Base-by-base conservation (phyloP, 2,888 invertebrate genomes). In the Mimas tiliae region DNA sequence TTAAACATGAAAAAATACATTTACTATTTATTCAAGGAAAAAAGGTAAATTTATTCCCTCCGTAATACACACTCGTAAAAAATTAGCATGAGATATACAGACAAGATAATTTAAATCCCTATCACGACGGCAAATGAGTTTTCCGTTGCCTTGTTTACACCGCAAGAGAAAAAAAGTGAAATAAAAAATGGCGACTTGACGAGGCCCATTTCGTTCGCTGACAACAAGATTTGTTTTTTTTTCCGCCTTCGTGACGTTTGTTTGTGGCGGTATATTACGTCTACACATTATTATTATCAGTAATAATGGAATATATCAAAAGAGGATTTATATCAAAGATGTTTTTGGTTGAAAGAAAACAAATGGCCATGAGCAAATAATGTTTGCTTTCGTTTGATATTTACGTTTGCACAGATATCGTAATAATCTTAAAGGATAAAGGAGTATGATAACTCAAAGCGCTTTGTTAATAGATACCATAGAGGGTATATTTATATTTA, bases 141-240 rank as follows among this genome's bases (percentile, higher is more conserved):
- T 82, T 73, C 71, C 74, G 71, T 75, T 70, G 74, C 76, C 73
- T 72, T 80, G 79, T 85, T 85, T 83, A 83, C 83, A 80, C 74
- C 75, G 75, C 73, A 68, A 68, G 74, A 71, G 73, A 83, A 79
- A 82, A 83, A 84, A 82, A 81, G 69, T 70, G 76, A 80, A 79
- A 76, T 72, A 75, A 81, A 82, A 81, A 75, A 79, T 76, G 78
- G 76, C 74, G 65, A 71, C 73, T 69, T 71, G 74, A 77, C 79
- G 78, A 70, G 66, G 78, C 81, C 75, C 82, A 85, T 86, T 87
- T 82, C 77, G 81, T 81, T 80, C 82, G 84, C 85, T 82, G 87
- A 84, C 88, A 85, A 80, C 80, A 78, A 82, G 86, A 87, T 90
- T 88, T 86, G 86, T 87, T 90, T 85, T 85, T 85, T 85, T 78